Percentiles rank a stretch among this genome's conserved stretches.
phyloP scores from a whole-genome alignment of 92 coral and sea anemone species.

The Umimayanthus kanabou region DNA sequence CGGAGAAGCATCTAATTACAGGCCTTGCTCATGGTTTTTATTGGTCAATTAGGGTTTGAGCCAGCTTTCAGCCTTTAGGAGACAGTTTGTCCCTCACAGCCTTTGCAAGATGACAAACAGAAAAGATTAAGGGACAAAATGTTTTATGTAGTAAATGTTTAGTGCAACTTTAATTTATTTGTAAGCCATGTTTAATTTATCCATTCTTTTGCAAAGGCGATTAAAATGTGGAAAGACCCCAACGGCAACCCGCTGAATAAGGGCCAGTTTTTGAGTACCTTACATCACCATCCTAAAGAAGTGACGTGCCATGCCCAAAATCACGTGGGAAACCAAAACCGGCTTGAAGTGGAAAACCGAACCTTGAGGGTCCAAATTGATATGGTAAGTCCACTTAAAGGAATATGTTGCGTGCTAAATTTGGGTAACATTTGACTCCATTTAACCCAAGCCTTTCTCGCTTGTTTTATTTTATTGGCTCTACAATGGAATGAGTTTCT shows the following conservation, averaged over 20 bases:
- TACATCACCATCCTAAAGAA: constrained; percentile 22
- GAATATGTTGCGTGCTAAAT: background rate
- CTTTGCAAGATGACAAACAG: too few species aligned
- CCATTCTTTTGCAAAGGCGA: constrained; percentile 44
- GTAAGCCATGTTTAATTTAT: background rate
- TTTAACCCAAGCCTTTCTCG: background rate
- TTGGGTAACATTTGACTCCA: background rate
- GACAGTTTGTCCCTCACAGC: too few species aligned
- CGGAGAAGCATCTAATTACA: too few species aligned
- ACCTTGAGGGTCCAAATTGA: constrained; percentile 6
- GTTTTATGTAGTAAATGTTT: too few species aligned
- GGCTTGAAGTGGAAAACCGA: constrained; percentile 23
- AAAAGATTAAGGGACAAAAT: too few species aligned
- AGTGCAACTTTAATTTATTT: background rate
- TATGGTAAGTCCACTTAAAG: background rate
- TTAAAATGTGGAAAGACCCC: constrained; percentile 83
- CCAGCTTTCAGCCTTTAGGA: too few species aligned
- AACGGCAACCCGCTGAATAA: constrained; percentile 72
- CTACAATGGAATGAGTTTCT: background rate
- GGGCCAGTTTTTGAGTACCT: constrained; percentile 25
- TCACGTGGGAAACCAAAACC: background rate
- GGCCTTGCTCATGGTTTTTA: too few species aligned
- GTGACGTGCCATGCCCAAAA: background rate
- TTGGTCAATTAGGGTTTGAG: too few species aligned
- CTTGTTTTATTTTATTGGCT: background rate